phyloP scores from a whole-genome alignment of 2,888 invertebrate genomes.

The Xestobium rufovillosum region DNA sequence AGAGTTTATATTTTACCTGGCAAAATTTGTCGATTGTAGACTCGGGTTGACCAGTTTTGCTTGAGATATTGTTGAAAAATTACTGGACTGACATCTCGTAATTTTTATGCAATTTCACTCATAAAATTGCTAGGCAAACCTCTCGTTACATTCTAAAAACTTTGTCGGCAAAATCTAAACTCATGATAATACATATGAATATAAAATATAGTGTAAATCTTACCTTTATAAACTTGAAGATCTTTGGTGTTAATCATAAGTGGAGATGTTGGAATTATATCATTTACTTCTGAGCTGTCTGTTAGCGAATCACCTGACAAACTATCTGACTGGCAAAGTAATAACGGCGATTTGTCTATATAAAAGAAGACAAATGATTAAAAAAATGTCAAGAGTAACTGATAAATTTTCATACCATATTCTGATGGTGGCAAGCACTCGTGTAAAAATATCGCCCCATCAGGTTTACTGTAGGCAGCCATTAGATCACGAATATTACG shows the following conservation, averaged over 20 bases:
- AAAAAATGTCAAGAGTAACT: conserved; percentile 5
- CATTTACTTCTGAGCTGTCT: conserved; percentile 44
- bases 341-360: conserved; percentile 61
- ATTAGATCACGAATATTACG: conserved; percentile 57
- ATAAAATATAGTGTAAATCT: too few relatives aligned
- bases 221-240: conserved; percentile 61
- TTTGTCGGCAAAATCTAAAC: too few relatives aligned
- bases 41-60: too few relatives aligned
- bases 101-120: too few relatives aligned
- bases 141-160: too few relatives aligned
- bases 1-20: too few relatives aligned
- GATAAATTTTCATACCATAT: conserved; percentile 55
- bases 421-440: conserved; percentile 82
- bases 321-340: conserved; percentile 56
- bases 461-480: conserved; percentile 53
- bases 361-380: conserved; percentile 19
- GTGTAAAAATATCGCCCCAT: conserved; percentile 54
- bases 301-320: conserved; percentile 48
- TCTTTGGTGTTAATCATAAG: conserved; percentile 62
- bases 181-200: too few relatives aligned
- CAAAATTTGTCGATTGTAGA: too few relatives aligned
- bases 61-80: too few relatives aligned
- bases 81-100: too few relatives aligned
- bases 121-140: too few relatives aligned
- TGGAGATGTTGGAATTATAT: conserved; percentile 45